Base-by-base conservation (phyloP, 2,888 invertebrate species). In the Stomorhina lunata region DNA sequence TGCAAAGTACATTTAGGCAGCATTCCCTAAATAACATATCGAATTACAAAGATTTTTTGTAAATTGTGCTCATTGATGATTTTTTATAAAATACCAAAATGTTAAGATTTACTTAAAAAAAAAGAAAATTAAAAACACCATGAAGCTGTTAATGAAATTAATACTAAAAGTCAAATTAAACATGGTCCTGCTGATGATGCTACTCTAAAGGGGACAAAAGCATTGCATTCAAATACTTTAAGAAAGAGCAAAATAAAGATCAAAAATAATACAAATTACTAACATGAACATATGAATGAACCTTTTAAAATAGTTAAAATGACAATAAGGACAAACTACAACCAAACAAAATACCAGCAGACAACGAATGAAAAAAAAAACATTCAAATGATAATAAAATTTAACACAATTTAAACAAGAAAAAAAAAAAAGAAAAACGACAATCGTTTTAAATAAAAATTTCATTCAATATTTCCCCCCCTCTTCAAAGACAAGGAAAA, bases 81-180 rank as follows among this genome's bases (percentile, higher is more conserved):
- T 61, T 17, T 25, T 34, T 57, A 22, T 45, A n/a, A 83, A 80
- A 80, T 77, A 34, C 48, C 76, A 83, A 65, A n/a, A 34, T 80
- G 68, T 40, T 73, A 63, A 75, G 50, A 71, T 57, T 29, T 20
- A 72, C 29, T 48, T 10, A 50, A 34, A 37, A 17, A 84, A 27
- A 29, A 34, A 53, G 50, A 61, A 66, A 66, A 75, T 86, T 85
- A 84, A 85, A 85, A 82, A 85, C 85, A 88, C 85, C 88, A 86
- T 88, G 88, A 88, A 89, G 87, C 87, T 84, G 87, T 85, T 82
- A 87, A 86, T 86, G 88, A 86, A 88, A 88, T 85, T 85, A 88
- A 89, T 88, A 89, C 85, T 82, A 73, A 79, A 83, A 80, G 82
- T 77, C 76, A 80, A 80, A 72, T 80, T 75, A 73, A 79, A 77